These are phyloP conservation scores for Ephestia elutella DNA, from an alignment of 1,140 invertebrate species.

Conservation along the genomic window DNA sequence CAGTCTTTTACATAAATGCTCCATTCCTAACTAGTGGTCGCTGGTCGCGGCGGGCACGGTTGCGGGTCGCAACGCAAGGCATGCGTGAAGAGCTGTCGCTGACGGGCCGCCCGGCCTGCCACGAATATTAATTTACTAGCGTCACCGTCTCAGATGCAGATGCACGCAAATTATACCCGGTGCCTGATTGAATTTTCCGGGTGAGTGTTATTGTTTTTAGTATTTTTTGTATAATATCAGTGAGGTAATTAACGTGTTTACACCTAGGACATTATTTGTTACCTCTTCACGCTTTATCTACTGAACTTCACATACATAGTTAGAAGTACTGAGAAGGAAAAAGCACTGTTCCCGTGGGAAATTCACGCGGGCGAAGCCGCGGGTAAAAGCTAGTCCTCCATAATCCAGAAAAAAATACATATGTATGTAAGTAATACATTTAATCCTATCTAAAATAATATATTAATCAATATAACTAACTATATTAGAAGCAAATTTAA, in stretches of 20 bases:
- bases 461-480: neutral
- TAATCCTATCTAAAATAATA: too few relatives aligned
- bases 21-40: neutral
- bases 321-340: too few relatives aligned
- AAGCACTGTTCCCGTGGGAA: too few relatives aligned
- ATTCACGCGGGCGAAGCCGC: too few relatives aligned
- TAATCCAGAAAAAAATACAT: too few relatives aligned
- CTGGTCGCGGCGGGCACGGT: constrained; percentile 2
- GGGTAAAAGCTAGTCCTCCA: too few relatives aligned
- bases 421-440: too few relatives aligned
- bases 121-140: constrained; percentile 8
- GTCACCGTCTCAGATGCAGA: neutral
- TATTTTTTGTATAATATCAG: neutral
- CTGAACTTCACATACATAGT: too few relatives aligned
- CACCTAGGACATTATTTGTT: too few relatives aligned
- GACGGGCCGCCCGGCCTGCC: neutral
- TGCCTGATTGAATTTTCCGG: constrained; percentile 3
- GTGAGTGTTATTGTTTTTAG: neutral
- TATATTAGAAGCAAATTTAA: neutral
- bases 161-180: neutral
- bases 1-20: neutral
- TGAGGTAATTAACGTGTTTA: too few relatives aligned
- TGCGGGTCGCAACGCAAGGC: too few relatives aligned
- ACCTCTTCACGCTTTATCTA: too few relatives aligned
- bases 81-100: constrained; percentile 6